Evolutionary conservation across 2,113 vertebrate genomes (phyloP), one percentile per base, ranked within the genome.

Genomic region (Pampusana beccarii): DNA sequence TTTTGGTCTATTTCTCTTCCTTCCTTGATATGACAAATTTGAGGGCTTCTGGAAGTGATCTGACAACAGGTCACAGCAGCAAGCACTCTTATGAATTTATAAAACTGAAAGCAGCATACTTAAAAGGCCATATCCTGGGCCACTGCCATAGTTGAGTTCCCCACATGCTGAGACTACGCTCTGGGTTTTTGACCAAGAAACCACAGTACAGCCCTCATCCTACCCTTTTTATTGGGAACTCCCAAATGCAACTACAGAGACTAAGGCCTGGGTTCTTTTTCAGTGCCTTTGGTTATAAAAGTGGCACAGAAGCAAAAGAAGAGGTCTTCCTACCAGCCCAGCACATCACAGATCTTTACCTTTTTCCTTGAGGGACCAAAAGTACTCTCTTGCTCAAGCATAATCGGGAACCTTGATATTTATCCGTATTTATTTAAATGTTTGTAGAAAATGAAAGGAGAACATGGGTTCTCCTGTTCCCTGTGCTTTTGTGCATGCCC

Each of bases 1-100:
- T n/a, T n/a, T 51, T 4, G 13, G 9, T 31, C 42, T 75, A n/a
- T 36, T 72, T 72, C 16, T 51, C 13, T 56, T 88, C 19, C 57
- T 88, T 64, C 38, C 19, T 34, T 2, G 11, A 17, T 10, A 25
- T 0, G 0, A 29, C 25, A 80, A 72, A 46, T 23, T 3, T 13
- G 19, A 7, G 12, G 8, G 11, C 54, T 91, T 86, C 28, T 83
- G 36, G n/a, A 64, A 89, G 54, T 10, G 33, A 77, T 54, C 10
- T 12, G 8, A 33, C 48, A 69, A 44, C 9, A 61, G 79, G 20
- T 48, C 36, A 13, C 3, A 79, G 54, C 48, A 69, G 61, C 18
- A 53, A 65, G 44, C 73, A 74, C 56, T 64, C 28, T 28, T 60
- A 61, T 0, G 0, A 61, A 58, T 50, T 79, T 14, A 50, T 60